Evolutionary conservation across 2,888 invertebrate species (phyloP).

Genomic region (Punctoribates punctum): DNA sequence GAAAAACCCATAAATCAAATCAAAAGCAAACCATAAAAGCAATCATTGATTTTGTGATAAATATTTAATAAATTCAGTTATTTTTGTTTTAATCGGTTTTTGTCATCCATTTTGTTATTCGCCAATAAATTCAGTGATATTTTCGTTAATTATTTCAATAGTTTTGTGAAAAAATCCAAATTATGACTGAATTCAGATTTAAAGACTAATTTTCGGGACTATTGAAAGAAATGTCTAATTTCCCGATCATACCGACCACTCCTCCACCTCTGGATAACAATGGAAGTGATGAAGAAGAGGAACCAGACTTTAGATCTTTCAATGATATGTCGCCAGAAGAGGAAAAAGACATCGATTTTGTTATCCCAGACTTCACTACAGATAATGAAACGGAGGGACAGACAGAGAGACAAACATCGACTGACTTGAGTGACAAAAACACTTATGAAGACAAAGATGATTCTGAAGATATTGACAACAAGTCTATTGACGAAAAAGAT

Average conservation of each 20-base stretch:
- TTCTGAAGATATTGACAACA: neutral
- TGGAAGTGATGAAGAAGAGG: constrained; percentile 1
- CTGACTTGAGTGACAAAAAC: neutral
- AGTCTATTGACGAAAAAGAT: too few relatives aligned
- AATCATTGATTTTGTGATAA: neutral
- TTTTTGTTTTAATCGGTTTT: too few relatives aligned
- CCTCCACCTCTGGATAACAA: constrained; percentile 20
- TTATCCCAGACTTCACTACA: neutral
- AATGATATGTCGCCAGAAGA: neutral
- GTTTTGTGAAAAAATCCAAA: neutral
- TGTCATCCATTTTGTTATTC: too few relatives aligned
- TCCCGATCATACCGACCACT: constrained; percentile 26
- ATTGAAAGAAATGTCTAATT: constrained; percentile 23
- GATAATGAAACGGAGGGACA: neutral
- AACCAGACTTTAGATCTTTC: neutral
- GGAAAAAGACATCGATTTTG: constrained; percentile 4
- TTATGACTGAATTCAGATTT: neutral
- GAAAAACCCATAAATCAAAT: too few relatives aligned
- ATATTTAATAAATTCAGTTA: neutral
- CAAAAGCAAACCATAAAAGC: neutral
- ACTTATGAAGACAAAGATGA: neutral
- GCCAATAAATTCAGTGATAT: too few relatives aligned
- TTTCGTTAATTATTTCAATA: neutral
- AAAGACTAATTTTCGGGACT: neutral
- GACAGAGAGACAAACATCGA: neutral